Conservation (phyloP, 1,140 invertebrate genomes). For the Cotesia chilonis region DNA sequence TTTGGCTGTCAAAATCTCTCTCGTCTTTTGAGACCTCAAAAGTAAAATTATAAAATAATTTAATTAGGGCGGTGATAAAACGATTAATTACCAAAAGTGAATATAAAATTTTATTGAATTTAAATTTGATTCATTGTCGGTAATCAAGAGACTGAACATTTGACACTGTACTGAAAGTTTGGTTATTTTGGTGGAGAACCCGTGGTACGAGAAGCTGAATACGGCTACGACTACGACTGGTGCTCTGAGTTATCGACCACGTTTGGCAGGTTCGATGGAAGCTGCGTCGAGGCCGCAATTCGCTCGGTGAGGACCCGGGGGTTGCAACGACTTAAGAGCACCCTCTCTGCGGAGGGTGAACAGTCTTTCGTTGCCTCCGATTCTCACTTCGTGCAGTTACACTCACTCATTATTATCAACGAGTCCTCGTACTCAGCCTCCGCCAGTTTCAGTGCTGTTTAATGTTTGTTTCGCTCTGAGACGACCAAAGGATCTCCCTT, state of each 20-base stretch:
- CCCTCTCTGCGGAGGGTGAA: slow-evolving; percentile 21
- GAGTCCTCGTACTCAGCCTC: neutral
- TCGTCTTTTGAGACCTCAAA: too few relatives aligned
- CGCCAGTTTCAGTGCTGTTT: neutral
- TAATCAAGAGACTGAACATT: too few relatives aligned
- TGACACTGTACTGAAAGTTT: neutral
- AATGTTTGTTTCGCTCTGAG: too few relatives aligned
- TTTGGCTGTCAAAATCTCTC: too few relatives aligned
- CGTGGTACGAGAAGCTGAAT: neutral
- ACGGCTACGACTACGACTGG: slow-evolving; percentile 34
- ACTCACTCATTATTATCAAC: neutral
- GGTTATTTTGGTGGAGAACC: neutral
- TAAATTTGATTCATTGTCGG: too few relatives aligned
- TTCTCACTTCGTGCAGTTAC: neutral
- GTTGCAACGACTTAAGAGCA: slow-evolving; percentile 22
- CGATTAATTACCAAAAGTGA: too few relatives aligned
- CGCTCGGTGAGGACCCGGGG: slow-evolving; percentile 25
- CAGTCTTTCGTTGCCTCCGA: slow-evolving; percentile 15
- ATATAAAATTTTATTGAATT: too few relatives aligned
- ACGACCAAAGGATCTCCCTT: too few relatives aligned
- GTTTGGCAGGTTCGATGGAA: slow-evolving; percentile 28
- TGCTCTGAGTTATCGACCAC: slow-evolving; percentile 33
- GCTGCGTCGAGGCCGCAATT: slow-evolving; percentile 33
- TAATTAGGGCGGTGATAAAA: too few relatives aligned
- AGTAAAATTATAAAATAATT: too few relatives aligned